A percentile compares a stretch with the other conserved stretches of the same genome.
phyloP scores from a whole-genome alignment of 2,113 vertebrate species.

The Anhinga anhinga region DNA sequence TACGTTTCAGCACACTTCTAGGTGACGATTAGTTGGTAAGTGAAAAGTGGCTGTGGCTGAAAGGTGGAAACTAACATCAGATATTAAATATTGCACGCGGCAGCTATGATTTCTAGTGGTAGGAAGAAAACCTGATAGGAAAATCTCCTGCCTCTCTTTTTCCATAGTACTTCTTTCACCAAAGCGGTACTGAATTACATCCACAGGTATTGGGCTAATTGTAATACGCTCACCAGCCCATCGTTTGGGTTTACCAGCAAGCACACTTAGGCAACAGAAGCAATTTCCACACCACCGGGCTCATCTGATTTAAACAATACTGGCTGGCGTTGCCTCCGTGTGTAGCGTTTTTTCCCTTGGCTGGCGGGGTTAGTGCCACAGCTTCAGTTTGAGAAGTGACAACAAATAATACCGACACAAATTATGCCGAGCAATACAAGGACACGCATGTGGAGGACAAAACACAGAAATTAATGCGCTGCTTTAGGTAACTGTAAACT shows the following conservation, averaged over 20 bases:
- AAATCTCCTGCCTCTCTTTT: background rate
- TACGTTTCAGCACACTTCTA: background rate
- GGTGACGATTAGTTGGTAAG: background rate
- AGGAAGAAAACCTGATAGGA: background rate
- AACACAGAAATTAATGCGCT: background rate
- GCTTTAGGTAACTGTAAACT: background rate
- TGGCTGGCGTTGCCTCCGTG: conserved; percentile 34
- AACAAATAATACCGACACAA: conserved; percentile 45
- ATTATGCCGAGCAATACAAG: background rate
- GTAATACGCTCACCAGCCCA: background rate
- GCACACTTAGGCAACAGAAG: conserved; percentile 48
- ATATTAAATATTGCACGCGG: background rate
- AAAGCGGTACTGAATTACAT: background rate
- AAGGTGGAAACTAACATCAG: conserved; percentile 9
- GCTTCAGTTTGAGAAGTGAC: conserved; percentile 39
- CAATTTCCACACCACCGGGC: conserved; percentile 40
- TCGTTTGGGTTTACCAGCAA: conserved; percentile 37
- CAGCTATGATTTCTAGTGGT: conserved; percentile 6
- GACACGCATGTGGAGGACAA: background rate
- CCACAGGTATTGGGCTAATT: background rate
- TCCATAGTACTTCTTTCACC: background rate
- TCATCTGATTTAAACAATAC: conserved; percentile 65
- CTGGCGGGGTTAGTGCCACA: conserved; percentile 54
- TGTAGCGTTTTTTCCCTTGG: conserved; percentile 57
- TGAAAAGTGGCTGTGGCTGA: conserved; percentile 24